Base-by-base conservation (phyloP, 1,140 invertebrate species). In the Drosophila kanapiae region DNA sequence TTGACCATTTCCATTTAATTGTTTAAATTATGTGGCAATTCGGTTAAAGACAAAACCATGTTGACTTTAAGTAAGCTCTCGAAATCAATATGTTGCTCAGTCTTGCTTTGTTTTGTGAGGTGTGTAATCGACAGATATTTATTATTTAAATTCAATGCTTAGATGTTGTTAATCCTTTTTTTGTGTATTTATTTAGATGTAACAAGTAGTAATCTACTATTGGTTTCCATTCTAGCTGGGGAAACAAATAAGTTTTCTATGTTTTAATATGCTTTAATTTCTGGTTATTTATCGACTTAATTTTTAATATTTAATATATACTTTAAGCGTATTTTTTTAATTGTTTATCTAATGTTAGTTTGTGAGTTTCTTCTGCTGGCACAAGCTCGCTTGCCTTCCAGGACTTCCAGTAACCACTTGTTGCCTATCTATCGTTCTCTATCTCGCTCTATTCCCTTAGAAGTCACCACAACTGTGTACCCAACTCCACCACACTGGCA, bases 341-440 rank as follows among this genome's bases (percentile, higher is more conserved):
- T 33, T 6, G 18, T 56, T 23, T 43, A 6, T 35, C n/a, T 31
- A 4, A 31, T 0, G 11, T 9, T 6, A 18, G 1, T 3, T 0
- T 10, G 4, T 0, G 4, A 29, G 0, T 38, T 37, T n/a, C 6
- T 0, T 18, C 23, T 16, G 27, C 16, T 23, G 10, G 0, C 7
- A 6, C 8, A 23, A 16, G 2, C 42, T 3, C 1, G 11, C 13
- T 37, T 42, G 8, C 18, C 35, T 79, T 83, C 81, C 81, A 83
- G 47, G 53, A 40, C 67, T 83, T 83, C 80, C 81, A 79, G 11
- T 42, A 40, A 67, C 62, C 77, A 84, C 65, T 78, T 84, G 81
- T 84, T 84, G 81, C 58, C 78, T 14, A 5, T 29, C 37, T 10
- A 37, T 11, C 29, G 42, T 16, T 49, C n/a, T 11, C 31, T 27